These are phyloP conservation scores for Cyclophora albipunctata DNA, from an alignment of 2,888 invertebrate genomes.

Conservation along the genomic window DNA sequence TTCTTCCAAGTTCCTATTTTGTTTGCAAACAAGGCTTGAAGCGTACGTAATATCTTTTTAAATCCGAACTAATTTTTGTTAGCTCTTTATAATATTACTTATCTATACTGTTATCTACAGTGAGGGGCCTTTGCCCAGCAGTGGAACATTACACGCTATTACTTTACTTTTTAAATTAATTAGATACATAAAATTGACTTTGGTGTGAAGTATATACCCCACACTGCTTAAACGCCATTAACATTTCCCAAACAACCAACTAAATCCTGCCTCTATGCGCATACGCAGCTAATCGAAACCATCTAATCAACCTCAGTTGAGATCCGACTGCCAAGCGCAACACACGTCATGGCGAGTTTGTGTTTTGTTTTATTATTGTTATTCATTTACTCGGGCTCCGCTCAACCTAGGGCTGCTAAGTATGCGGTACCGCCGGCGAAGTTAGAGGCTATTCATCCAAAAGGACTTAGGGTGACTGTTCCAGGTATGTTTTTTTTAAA, in stretches of 20 bases:
- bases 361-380: conserved; percentile 20
- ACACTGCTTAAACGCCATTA: no score
- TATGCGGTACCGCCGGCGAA: conserved; percentile 70
- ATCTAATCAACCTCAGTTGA: conserved; percentile 27
- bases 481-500: conserved; percentile 25
- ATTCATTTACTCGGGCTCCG: conserved; percentile 23
- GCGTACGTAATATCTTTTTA: no score
- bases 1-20: no score
- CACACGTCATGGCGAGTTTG: conserved; percentile 37
- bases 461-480: conserved; percentile 76
- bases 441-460: conserved; percentile 76
- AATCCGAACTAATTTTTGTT: no score
- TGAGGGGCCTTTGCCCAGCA: no score
- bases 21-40: no score
- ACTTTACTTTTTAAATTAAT: no score
- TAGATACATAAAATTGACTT: no score
- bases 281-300: conserved; percentile 27
- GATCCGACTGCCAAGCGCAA: conserved; percentile 16
- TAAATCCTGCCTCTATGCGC: background rate
- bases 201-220: no score
- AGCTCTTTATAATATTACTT: no score
- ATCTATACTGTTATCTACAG: no score
- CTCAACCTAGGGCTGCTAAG: conserved; percentile 25
- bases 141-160: no score
- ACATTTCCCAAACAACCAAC: background rate